Evolutionary conservation across 2,888 invertebrate species (phyloP).

Genomic region (Argyra leucocephala): DNA sequence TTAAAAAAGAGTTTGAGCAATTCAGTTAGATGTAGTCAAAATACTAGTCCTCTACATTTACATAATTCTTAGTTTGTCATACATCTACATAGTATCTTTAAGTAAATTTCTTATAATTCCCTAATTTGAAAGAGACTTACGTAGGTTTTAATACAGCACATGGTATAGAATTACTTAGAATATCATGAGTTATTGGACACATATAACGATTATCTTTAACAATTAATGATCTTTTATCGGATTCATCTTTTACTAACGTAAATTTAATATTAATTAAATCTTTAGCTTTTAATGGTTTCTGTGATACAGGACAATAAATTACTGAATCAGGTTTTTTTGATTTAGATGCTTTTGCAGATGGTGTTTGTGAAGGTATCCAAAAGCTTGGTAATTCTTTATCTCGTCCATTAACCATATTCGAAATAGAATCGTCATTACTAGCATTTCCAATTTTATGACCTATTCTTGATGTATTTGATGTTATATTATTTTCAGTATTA

Average conservation of each 20-base stretch:
- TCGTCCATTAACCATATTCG: constrained; percentile 69
- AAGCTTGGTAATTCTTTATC: constrained; percentile 84
- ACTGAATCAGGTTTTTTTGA: constrained; percentile 57
- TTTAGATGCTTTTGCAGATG: constrained; percentile 64
- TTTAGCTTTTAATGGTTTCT: constrained; percentile 77
- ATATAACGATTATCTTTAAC: constrained; percentile 87
- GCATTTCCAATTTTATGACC: neutral
- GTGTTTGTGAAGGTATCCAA: constrained; percentile 92
- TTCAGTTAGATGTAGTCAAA: neutral
- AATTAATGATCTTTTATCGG: constrained; percentile 76
- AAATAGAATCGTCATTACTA: constrained; percentile 47
- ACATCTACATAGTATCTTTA: too few species aligned
- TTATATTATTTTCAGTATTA: constrained; percentile 68
- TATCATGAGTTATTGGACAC: constrained; percentile 95
- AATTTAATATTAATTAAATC: constrained; percentile 90
- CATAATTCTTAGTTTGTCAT: neutral
- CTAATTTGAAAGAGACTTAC: constrained; percentile 49
- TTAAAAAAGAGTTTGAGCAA: neutral
- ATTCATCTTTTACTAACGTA: constrained; percentile 78
- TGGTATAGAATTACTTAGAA: constrained; percentile 86
- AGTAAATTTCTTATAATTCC: too few species aligned
- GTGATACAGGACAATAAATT: constrained; percentile 74
- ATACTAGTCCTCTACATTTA: neutral
- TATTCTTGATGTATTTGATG: constrained; percentile 29
- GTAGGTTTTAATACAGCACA: constrained; percentile 85